A percentile compares a stretch with the other conserved stretches of the same genome.
Conservation (phyloP, 2,888 invertebrate species). For the Barypeithes pellucidus region DNA sequence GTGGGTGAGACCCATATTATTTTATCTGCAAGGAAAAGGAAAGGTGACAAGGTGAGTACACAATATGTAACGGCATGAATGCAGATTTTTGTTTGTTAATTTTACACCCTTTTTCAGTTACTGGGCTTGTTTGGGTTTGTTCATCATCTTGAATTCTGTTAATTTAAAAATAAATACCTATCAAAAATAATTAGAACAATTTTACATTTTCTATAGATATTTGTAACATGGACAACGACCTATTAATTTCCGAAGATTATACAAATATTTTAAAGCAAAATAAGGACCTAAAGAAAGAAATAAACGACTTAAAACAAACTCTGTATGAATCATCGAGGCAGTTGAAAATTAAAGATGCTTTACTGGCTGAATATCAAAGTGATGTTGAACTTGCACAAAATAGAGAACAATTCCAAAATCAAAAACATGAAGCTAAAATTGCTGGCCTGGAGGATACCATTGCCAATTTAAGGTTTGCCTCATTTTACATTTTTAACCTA, state of each 20-base stretch:
- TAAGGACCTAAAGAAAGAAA: conserved; percentile 51
- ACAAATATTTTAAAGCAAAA: conserved; percentile 49
- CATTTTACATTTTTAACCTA: not conserved
- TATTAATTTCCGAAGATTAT: conserved; percentile 52
- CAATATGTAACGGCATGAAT: no score
- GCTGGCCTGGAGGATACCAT: conserved; percentile 55
- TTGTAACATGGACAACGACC: conserved; percentile 6
- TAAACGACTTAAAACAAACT: conserved; percentile 61
- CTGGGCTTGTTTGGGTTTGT: no score
- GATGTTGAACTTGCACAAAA: conserved; percentile 59
- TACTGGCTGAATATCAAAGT: conserved; percentile 60
- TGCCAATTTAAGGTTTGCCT: conserved; percentile 35
- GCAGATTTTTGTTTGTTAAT: no score
- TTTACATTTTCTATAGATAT: conserved; percentile 17
- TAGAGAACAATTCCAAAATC: conserved; percentile 45
- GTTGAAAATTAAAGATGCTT: conserved; percentile 55
- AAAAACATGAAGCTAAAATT: conserved; percentile 54
- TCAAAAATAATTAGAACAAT: no score
- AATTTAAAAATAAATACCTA: no score
- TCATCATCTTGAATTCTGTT: no score
- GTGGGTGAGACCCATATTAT: no score
- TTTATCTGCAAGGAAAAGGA: no score
- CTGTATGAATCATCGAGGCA: conserved; percentile 60
- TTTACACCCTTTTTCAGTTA: no score
- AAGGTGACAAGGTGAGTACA: no score